Conservation (phyloP, 2,797 vertebrate species). For the Muscicapa comitata region DNA sequence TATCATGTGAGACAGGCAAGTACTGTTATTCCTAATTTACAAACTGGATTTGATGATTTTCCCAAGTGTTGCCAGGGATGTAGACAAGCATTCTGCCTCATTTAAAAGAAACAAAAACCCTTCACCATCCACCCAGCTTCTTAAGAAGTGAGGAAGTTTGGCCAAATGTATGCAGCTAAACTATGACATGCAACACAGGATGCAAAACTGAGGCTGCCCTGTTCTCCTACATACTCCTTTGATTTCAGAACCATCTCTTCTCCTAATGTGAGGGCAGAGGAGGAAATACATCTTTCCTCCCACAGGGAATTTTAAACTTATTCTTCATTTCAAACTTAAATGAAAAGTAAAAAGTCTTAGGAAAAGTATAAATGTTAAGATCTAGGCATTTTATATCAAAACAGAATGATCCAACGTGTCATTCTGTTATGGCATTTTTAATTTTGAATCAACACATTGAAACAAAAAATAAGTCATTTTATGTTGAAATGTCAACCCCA, state of each 20-base stretch:
- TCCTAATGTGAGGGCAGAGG: background rate
- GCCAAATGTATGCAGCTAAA: background rate
- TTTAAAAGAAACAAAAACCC: background rate
- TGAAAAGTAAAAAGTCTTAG: background rate
- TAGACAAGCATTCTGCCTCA: background rate
- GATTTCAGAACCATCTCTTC: background rate
- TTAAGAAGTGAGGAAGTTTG: background rate
- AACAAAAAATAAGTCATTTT: background rate
- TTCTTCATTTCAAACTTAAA: background rate
- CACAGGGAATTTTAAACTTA: background rate
- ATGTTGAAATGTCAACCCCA: slow-evolving; percentile 23
- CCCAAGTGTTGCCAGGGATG: background rate
- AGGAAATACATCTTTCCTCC: background rate
- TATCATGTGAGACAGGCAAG: background rate
- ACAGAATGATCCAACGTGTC: background rate
- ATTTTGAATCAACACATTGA: slow-evolving; percentile 21
- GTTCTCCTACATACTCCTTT: background rate
- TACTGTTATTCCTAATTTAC: background rate
- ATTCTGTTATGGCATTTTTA: background rate
- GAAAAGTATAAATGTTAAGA: background rate
- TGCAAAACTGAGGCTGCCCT: background rate
- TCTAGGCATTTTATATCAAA: slow-evolving; percentile 8
- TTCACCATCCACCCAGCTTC: background rate
- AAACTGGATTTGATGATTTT: background rate
- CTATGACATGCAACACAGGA: background rate